These are phyloP conservation scores for Volucella bombylans DNA, from an alignment of 2,888 invertebrate genomes.

Conservation along the genomic window DNA sequence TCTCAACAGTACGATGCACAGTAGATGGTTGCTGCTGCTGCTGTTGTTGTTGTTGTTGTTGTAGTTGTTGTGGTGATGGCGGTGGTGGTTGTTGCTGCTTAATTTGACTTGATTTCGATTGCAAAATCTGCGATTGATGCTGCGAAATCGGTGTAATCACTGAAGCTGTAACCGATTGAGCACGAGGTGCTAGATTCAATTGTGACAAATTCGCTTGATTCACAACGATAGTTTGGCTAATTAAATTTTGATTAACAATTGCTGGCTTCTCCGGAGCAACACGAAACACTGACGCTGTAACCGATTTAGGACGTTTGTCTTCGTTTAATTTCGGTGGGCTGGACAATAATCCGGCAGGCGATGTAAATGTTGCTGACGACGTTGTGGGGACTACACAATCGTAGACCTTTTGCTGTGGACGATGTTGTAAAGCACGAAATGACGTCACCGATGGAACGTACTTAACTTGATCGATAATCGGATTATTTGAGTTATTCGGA, in stretches of 20 bases:
- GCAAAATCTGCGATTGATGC: slow-evolving; percentile 33
- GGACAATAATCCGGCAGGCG: not conserved
- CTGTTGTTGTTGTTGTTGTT: slow-evolving; percentile 83
- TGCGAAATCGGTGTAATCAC: slow-evolving; percentile 78
- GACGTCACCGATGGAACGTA: slow-evolving; percentile 42
- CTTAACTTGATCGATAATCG: slow-evolving; percentile 34
- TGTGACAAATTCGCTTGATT: slow-evolving; percentile 70
- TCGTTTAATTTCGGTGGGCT: slow-evolving; percentile 49
- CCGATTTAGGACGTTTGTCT: slow-evolving; percentile 80
- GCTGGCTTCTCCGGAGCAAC: slow-evolving; percentile 57
- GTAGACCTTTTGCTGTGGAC: slow-evolving; percentile 41
- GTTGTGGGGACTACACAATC: slow-evolving; percentile 19
- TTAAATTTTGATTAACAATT: slow-evolving; percentile 41
- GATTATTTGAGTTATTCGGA: slow-evolving; percentile 17
- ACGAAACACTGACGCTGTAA: slow-evolving; percentile 81
- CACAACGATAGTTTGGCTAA: slow-evolving; percentile 49
- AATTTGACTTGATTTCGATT: slow-evolving; percentile 53
- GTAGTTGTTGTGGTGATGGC: slow-evolving; percentile 85
- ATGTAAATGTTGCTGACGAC: not conserved
- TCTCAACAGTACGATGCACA: slow-evolving; percentile 93
- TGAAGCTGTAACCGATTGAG: slow-evolving; percentile 79
- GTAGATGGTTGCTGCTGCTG: slow-evolving; percentile 85
- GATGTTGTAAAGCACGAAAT: slow-evolving; percentile 56
- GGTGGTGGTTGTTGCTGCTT: slow-evolving; percentile 63
- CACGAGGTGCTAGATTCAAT: slow-evolving; percentile 75